Evolutionary conservation across 2,113 vertebrate species (phyloP).

Genomic region (Phodopus roborovskii): DNA sequence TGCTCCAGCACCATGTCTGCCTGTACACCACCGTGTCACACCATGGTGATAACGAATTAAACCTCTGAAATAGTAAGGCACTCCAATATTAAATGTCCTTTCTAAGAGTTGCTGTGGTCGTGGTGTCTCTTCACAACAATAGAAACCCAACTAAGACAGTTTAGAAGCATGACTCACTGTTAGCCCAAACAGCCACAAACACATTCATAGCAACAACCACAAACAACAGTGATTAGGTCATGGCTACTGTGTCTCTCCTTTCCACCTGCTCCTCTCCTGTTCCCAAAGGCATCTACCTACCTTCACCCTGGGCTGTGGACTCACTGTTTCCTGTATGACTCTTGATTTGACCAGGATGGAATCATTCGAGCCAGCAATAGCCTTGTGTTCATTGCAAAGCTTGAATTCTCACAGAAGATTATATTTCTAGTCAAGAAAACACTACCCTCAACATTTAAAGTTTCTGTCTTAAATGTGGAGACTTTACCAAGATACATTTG

Average conservation of each 20-base stretch:
- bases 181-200: constrained; percentile 15
- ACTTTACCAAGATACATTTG: constrained; percentile 16
- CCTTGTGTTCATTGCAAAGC: not conserved
- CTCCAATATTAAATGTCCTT: too few relatives aligned
- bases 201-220: not conserved
- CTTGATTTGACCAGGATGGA: not conserved
- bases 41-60: too few relatives aligned
- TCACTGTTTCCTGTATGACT: not conserved
- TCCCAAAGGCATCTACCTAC: not conserved
- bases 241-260: not conserved
- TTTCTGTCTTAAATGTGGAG: not conserved
- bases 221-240: not conserved
- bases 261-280: not conserved
- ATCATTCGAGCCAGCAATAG: not conserved
- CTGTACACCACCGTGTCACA: too few relatives aligned
- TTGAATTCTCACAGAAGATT: constrained; percentile 29
- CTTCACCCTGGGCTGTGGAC: too few relatives aligned
- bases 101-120: too few relatives aligned
- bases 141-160: too few relatives aligned
- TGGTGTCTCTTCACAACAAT: too few relatives aligned
- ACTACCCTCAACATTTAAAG: constrained; percentile 8
- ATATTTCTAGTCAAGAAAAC: not conserved
- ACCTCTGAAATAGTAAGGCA: too few relatives aligned
- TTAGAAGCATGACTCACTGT: constrained; percentile 16
- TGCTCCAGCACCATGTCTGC: too few relatives aligned